These are phyloP conservation scores for Potorous gilbertii DNA, from an alignment of 2,797 vertebrate species.

Conservation along the genomic window DNA sequence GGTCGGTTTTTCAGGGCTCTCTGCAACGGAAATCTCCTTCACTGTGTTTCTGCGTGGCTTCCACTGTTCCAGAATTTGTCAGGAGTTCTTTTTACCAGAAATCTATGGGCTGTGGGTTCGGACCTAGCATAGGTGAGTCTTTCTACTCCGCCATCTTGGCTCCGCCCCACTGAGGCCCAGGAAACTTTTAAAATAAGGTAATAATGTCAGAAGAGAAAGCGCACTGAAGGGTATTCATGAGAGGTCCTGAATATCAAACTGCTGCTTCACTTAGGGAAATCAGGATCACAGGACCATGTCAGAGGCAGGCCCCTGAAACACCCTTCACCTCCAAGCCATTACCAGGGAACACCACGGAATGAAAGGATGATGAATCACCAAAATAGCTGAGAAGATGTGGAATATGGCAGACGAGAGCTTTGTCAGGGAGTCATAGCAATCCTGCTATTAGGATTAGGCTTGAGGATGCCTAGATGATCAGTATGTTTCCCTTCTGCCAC, in stretches of 20 bases:
- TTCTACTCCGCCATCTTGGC: too few species aligned
- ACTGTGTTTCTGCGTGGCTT: too few species aligned
- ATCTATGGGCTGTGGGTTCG: too few species aligned
- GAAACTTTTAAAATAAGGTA: background rate
- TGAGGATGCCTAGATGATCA: background rate
- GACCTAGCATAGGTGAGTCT: too few species aligned
- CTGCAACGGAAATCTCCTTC: too few species aligned
- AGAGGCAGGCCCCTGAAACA: background rate
- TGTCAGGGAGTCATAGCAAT: background rate
- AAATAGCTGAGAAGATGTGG: background rate
- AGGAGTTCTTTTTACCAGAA: too few species aligned
- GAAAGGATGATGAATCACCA: background rate
- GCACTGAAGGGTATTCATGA: background rate
- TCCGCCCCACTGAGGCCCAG: too few species aligned
- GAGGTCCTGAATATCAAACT: background rate
- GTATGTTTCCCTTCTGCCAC: background rate
- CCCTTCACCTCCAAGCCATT: background rate
- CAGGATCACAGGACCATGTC: background rate
- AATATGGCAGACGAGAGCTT: background rate
- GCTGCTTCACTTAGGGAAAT: background rate
- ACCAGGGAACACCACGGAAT: background rate
- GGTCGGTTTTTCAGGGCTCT: too few species aligned
- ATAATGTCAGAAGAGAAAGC: background rate
- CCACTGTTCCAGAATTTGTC: too few species aligned
- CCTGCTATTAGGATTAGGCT: background rate